phyloP scores from a whole-genome alignment of 1,140 invertebrate species.

The Drosophila subpulchrella region DNA sequence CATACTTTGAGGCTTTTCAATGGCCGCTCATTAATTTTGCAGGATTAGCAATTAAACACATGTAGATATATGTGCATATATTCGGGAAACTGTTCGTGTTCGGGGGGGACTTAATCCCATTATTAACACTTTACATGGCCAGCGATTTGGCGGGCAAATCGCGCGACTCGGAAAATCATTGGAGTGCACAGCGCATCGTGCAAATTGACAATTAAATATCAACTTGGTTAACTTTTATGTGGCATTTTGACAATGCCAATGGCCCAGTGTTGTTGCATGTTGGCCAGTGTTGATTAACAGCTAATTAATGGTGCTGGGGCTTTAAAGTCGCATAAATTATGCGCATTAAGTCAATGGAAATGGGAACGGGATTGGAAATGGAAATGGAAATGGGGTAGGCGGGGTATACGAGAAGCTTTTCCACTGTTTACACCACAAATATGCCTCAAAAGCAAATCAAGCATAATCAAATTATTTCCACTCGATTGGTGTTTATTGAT shows the following conservation, averaged over 20 bases:
- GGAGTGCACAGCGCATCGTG: constrained; percentile 20
- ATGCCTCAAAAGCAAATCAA: constrained; percentile 83
- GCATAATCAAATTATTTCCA: constrained; percentile 84
- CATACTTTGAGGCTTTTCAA: constrained; percentile 35
- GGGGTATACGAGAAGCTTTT: neutral
- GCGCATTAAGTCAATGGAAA: constrained; percentile 51
- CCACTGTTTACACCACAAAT: constrained; percentile 76
- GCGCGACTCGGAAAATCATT: constrained; percentile 24
- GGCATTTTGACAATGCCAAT: constrained; percentile 1
- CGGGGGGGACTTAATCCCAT: constrained; percentile 33
- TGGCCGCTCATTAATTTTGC: constrained; percentile 49
- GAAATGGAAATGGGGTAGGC: constrained; percentile 1
- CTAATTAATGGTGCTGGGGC: constrained; percentile 62
- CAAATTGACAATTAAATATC: constrained; percentile 70
- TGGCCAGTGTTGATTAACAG: constrained; percentile 62
- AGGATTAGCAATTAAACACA: constrained; percentile 56
- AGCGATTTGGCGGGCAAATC: constrained; percentile 37
- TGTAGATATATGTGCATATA: constrained; percentile 43
- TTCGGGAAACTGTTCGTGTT: neutral
- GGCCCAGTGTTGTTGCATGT: constrained; percentile 11
- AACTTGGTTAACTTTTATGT: constrained; percentile 61
- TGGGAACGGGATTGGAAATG: too few species aligned
- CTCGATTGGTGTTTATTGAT: constrained; percentile 84
- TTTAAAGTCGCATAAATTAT: constrained; percentile 68
- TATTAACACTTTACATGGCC: constrained; percentile 53